Evolutionary conservation across 2,113 vertebrate species (phyloP).

Genomic region (Alouatta palliata): DNA sequence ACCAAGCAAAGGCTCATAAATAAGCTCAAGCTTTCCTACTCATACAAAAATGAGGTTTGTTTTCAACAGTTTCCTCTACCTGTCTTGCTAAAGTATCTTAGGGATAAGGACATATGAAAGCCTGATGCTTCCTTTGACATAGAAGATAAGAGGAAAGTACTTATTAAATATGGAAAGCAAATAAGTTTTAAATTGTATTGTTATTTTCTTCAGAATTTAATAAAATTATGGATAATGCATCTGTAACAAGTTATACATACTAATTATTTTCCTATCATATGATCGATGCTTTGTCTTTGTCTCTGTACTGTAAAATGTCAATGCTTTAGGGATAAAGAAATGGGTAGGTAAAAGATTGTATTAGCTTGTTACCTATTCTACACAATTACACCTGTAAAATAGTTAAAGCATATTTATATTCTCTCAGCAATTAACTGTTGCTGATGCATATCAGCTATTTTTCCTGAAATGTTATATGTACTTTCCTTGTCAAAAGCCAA

Average conservation of each 20-base stretch:
- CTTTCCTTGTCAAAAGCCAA: not conserved
- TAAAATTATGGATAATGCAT: not conserved
- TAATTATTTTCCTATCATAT: not conserved
- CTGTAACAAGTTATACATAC: not conserved
- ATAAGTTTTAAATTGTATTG: not conserved
- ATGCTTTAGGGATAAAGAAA: not conserved
- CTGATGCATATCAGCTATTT: not conserved
- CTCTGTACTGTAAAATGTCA: not conserved
- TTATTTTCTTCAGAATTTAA: not conserved
- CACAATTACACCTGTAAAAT: not conserved
- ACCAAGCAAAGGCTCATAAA: not conserved
- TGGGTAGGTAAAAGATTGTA: not conserved
- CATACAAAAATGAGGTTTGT: not conserved
- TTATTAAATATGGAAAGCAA: not conserved
- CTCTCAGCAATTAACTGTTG: not conserved
- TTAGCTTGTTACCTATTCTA: not conserved
- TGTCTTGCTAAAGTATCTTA: not conserved
- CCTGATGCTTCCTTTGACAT: not conserved
- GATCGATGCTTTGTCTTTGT: not conserved
- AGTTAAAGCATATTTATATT: not conserved
- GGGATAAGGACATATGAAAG: not conserved
- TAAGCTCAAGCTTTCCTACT: not conserved
- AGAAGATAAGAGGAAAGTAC: not conserved
- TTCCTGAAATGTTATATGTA: not conserved
- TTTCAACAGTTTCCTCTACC: not conserved